A percentile compares a stretch with the other conserved stretches of the same genome.
These are phyloP conservation scores for Apotomis turbidana DNA, from an alignment of 2,888 invertebrate genomes.

Conservation along the genomic window DNA sequence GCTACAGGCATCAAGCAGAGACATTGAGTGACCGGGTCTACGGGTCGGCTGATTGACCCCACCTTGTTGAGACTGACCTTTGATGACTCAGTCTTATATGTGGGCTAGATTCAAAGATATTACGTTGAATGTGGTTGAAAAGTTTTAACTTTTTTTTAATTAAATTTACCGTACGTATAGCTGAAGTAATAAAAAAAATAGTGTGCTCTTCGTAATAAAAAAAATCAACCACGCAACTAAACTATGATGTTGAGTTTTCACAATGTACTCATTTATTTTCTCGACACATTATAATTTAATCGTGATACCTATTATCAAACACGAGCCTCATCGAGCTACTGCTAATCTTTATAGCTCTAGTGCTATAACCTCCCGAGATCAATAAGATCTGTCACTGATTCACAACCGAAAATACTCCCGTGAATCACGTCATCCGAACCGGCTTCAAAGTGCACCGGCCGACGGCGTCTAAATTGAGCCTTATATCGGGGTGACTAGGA, in stretches of 20 bases:
- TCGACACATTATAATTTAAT: background rate
- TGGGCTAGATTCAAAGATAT: slow-evolving; percentile 3
- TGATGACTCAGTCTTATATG: slow-evolving; percentile 1
- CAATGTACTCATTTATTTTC: too few species aligned
- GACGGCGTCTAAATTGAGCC: background rate
- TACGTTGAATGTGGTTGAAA: background rate
- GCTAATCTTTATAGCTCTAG: slow-evolving; percentile 22
- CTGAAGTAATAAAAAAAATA: too few species aligned
- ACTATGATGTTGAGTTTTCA: too few species aligned
- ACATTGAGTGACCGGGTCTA: background rate
- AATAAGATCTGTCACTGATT: slow-evolving; percentile 42
- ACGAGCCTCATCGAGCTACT: background rate
- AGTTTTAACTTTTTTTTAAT: too few species aligned
- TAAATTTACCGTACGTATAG: too few species aligned
- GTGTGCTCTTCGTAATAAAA: too few species aligned
- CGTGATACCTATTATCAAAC: slow-evolving; percentile 1
- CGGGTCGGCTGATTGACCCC: slow-evolving; percentile 10
- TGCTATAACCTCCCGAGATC: slow-evolving; percentile 25
- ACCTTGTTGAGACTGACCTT: slow-evolving; percentile 21
- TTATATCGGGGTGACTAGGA: slow-evolving; percentile 9
- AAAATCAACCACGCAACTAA: too few species aligned
- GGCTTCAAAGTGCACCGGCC: slow-evolving; percentile 33
- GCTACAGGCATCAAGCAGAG: too few species aligned
- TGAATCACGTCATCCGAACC: slow-evolving; percentile 46
- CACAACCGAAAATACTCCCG: slow-evolving; percentile 44